These are phyloP conservation scores for Pardalotus punctatus DNA, from an alignment of 2,113 vertebrate species.

Conservation along the genomic window DNA sequence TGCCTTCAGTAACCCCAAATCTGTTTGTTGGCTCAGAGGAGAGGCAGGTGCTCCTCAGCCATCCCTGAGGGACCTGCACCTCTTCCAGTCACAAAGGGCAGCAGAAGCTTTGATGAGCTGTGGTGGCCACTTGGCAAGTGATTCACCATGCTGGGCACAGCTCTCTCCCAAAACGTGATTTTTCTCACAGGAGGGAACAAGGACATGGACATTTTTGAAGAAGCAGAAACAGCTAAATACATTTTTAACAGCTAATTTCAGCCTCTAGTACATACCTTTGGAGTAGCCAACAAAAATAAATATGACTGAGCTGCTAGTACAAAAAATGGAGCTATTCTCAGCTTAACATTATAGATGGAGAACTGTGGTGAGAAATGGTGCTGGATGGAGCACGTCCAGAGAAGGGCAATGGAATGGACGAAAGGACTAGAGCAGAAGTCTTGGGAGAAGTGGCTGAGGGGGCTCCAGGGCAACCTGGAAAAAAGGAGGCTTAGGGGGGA, in stretches of 20 bases:
- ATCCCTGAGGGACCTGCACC: not conserved
- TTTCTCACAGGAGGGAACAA: not conserved
- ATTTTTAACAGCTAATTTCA: not conserved
- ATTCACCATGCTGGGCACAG: rapidly evolving
- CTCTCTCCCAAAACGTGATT: not conserved
- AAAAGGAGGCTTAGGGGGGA: not conserved
- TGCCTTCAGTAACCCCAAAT: not conserved
- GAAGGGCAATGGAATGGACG: not conserved
- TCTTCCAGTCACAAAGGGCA: not conserved
- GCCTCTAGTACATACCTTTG: not conserved
- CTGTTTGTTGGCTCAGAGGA: not conserved
- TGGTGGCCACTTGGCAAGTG: not conserved
- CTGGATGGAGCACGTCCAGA: not conserved
- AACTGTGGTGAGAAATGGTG: not conserved
- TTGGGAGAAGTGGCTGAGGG: not conserved
- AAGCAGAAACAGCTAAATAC: not conserved
- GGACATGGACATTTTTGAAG: not conserved
- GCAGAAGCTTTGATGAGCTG: not conserved
- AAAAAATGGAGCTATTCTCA: not conserved
- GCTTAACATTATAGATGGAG: not conserved
- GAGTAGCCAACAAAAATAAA: not conserved
- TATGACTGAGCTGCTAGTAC: not conserved
- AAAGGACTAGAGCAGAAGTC: not conserved
- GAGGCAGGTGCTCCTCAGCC: not conserved
- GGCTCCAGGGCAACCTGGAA: not conserved